Evolutionary conservation across 1,140 invertebrate genomes (phyloP).

Genomic region (Papilio polytes): DNA sequence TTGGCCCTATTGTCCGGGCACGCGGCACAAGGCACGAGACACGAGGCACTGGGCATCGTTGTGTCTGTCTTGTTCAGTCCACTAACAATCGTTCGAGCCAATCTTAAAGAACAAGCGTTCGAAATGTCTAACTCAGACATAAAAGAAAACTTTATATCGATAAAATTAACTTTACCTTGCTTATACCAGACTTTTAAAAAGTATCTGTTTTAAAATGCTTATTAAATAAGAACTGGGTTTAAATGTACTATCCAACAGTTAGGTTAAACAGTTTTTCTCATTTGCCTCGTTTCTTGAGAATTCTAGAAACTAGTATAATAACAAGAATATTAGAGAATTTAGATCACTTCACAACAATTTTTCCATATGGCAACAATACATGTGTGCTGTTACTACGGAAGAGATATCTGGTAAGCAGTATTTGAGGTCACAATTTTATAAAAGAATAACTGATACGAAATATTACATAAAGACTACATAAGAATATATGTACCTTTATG

Average conservation of each 20-base stretch:
- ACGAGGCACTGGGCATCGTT: slow-evolving; percentile 41
- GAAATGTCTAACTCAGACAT: slow-evolving; percentile 10
- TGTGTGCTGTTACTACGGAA: not conserved
- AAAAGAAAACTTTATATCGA: slow-evolving; percentile 33
- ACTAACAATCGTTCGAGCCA: slow-evolving; percentile 57
- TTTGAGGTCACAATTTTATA: not conserved
- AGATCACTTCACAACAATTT: not conserved
- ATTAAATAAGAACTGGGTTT: not conserved
- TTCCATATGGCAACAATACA: not conserved
- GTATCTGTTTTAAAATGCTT: not conserved
- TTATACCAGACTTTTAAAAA: no score
- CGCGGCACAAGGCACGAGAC: not conserved
- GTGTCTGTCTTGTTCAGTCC: slow-evolving; percentile 52
- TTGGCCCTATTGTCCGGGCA: slow-evolving; percentile 51
- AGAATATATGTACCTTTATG: not conserved
- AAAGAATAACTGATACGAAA: not conserved
- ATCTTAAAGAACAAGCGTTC: slow-evolving; percentile 53
- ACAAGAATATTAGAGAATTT: not conserved
- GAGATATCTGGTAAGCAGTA: not conserved
- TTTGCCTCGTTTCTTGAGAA: no score
- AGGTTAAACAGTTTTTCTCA: no score
- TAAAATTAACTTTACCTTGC: slow-evolving; percentile 12
- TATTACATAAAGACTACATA: not conserved
- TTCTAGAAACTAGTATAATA: no score
- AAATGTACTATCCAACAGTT: not conserved